These are phyloP conservation scores for Thecocarcelia acutangulata DNA, from an alignment of 2,888 invertebrate genomes.

Conservation along the genomic window DNA sequence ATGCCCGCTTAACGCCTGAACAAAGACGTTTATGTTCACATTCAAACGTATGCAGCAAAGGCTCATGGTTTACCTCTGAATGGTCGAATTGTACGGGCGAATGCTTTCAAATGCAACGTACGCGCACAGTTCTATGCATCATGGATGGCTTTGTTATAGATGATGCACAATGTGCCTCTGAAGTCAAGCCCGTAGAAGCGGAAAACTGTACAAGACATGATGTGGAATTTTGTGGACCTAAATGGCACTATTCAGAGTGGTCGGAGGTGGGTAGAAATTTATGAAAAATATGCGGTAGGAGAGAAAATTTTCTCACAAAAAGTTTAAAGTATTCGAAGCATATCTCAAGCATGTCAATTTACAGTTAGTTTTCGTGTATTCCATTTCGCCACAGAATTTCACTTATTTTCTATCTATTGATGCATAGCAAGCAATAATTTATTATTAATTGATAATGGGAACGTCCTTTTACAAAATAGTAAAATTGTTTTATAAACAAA, in stretches of 20 bases:
- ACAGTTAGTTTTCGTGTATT: no score
- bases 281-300: no score
- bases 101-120: slow-evolving; percentile 77
- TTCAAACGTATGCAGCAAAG: slow-evolving; percentile 84
- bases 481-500: no score
- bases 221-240: slow-evolving; percentile 75
- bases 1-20: slow-evolving; percentile 84
- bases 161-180: slow-evolving; percentile 83
- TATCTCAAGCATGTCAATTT: no score
- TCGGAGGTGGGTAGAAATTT: slow-evolving; percentile 81
- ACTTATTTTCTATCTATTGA: no score
- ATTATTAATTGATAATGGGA: no score
- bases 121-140: slow-evolving; percentile 75
- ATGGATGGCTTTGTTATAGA: slow-evolving; percentile 73
- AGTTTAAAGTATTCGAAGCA: no score
- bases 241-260: slow-evolving; percentile 84
- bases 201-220: slow-evolving; percentile 83
- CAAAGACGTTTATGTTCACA: slow-evolving; percentile 84
- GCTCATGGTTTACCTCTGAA: slow-evolving; percentile 91
- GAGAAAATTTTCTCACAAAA: no score
- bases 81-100: slow-evolving; percentile 83
- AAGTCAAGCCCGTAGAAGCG: slow-evolving; percentile 85
- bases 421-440: no score
- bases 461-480: no score
- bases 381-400: no score